Base-by-base conservation (phyloP, 2,888 invertebrate genomes). In the Andrena bucephala region DNA sequence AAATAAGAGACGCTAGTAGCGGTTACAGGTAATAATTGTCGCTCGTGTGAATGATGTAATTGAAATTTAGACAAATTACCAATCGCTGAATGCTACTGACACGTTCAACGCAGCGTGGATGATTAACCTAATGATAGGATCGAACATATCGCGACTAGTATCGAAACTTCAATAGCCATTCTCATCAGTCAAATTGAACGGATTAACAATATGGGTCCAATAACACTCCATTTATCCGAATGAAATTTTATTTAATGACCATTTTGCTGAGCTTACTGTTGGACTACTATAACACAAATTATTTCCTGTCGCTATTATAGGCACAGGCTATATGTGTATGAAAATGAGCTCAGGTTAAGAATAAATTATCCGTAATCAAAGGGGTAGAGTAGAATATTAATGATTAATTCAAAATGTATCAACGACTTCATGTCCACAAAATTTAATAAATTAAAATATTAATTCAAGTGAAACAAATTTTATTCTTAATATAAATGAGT, bases 61-160 rank as follows among this genome's bases (percentile, higher is more conserved):
- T 33, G 36, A 31, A 31, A 2, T 29, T 48, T 2, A 13, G 29
- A 54, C 62, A n/a, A 62, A 57, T 48, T 2, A 31, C 24, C 29
- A 8, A 31, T 62, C n/a, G 8, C 2, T 54, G 8, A 42, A 42
- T 42, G 42, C 29, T 29, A 63, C 42, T 63, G 63, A 71, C 54
- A 31, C 71, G 71, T 76, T 71, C 62, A 63, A 76, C 31, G 60
- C 16, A n/a, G n/a, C 31, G 27, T 54, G 13, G 24, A 31, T 63
- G 16, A 33, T 63, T 59, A 36, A 6, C 8, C 1, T 16, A 42
- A 2, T 57, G 8, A 36, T 29, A n/a, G 16, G 7, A 27, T 5
- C 16, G 0, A 16, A 2, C 6, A 13, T 24, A 13, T 5, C 6
- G 24, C 16, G 0, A 0, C 13, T n/a, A 8, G 16, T 24, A 6